Percentiles rank a stretch among this genome's conserved stretches.
Conservation (phyloP, 2,113 vertebrate genomes). For the Origma solitaria region DNA sequence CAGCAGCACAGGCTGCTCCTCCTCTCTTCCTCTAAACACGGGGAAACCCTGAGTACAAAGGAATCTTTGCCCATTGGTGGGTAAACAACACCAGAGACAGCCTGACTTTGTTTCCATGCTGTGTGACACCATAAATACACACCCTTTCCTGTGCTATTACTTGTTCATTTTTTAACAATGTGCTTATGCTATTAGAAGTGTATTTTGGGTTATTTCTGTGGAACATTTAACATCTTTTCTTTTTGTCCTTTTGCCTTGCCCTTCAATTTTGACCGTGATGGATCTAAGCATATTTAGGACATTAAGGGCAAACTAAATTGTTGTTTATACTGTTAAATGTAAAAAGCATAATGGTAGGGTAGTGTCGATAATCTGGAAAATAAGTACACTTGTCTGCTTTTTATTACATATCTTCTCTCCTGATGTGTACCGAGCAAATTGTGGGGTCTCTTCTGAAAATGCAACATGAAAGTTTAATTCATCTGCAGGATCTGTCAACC, state of each 20-base stretch:
- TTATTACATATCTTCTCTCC: constrained; percentile 48
- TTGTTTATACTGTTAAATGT: constrained; percentile 66
- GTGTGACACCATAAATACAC: background rate
- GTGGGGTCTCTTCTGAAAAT: constrained; percentile 46
- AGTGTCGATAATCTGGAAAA: constrained; percentile 20
- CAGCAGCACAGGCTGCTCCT: background rate
- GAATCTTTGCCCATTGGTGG: background rate
- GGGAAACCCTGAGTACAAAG: background rate
- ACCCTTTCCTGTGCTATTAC: background rate
- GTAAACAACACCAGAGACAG: background rate
- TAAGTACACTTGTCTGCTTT: constrained; percentile 63
- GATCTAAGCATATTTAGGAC: constrained; percentile 59
- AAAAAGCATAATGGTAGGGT: constrained; percentile 64
- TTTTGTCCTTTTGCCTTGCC: constrained; percentile 55
- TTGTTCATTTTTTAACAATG: constrained; percentile 1
- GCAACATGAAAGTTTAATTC: constrained; percentile 45
- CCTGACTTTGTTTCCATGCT: background rate
- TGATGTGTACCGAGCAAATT: constrained; percentile 54
- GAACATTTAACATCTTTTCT: constrained; percentile 13
- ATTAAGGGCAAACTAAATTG: constrained; percentile 65
- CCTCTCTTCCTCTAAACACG: background rate
- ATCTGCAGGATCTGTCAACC: constrained; percentile 18
- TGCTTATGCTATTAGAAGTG: constrained; percentile 8
- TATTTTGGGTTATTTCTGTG: constrained; percentile 26
- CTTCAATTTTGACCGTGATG: constrained; percentile 52